phyloP scores from a whole-genome alignment of 2,888 invertebrate species.

The Mythimna vitellina region DNA sequence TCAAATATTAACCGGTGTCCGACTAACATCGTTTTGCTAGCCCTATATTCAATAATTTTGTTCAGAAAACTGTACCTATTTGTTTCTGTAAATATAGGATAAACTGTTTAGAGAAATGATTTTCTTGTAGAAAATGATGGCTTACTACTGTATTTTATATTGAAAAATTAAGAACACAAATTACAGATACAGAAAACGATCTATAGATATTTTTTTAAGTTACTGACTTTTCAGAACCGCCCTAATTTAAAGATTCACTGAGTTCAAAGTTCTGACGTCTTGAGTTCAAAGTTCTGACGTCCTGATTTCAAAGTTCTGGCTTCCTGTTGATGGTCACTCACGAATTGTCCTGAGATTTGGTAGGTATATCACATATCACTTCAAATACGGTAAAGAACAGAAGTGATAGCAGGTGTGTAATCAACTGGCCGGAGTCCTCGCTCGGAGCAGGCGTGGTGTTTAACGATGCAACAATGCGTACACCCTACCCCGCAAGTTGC shows the following conservation, averaged over 20 bases:
- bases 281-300: conserved; percentile 2
- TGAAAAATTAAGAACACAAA: background rate
- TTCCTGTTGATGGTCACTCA: conserved; percentile 22
- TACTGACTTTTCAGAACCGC: background rate
- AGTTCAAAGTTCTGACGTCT: conserved; percentile 6
- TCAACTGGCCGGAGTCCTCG: conserved; percentile 53
- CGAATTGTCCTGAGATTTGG: conserved; percentile 7
- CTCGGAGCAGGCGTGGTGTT: conserved; percentile 58
- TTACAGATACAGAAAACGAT: background rate
- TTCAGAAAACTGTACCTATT: conserved; percentile 29
- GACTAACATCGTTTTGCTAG: conserved; percentile 75
- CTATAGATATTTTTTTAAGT: background rate
- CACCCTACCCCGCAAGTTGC: conserved; percentile 69
- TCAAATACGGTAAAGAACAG: conserved; percentile 33
- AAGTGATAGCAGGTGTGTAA: conserved; percentile 57
- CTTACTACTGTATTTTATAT: background rate
- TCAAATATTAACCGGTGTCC: conserved; percentile 81
- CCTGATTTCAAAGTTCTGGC: no score
- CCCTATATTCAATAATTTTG: conserved; percentile 45
- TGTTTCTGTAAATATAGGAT: conserved; percentile 8
- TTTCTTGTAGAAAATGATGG: background rate
- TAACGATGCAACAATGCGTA: conserved; percentile 72
- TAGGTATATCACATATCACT: background rate
- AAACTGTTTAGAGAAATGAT: conserved; percentile 8
- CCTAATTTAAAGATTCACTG: conserved; percentile 6